phyloP scores from a whole-genome alignment of 2,888 invertebrate genomes.

The Aphodius granarius region DNA sequence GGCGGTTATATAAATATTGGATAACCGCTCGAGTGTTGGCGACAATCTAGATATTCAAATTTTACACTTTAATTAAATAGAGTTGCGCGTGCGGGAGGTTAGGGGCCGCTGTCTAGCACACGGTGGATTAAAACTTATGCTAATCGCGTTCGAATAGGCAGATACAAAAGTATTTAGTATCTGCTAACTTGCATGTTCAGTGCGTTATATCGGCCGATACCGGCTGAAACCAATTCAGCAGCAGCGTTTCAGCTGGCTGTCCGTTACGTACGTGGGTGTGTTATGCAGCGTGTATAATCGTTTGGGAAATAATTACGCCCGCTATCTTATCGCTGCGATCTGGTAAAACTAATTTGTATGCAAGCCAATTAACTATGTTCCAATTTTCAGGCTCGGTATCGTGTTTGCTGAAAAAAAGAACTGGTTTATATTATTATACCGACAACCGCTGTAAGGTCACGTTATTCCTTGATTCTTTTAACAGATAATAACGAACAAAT shows the following conservation, averaged over 20 bases:
- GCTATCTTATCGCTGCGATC: slow-evolving; percentile 48
- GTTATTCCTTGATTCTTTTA: neutral
- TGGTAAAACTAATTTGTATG: slow-evolving; percentile 40
- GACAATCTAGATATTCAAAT: slow-evolving; percentile 14
- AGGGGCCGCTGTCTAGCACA: neutral
- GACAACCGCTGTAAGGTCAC: neutral
- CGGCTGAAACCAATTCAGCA: slow-evolving; percentile 21
- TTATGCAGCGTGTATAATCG: slow-evolving; percentile 36
- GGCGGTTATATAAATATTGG: slow-evolving; percentile 9
- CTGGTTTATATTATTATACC: neutral
- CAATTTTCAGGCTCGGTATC: slow-evolving; percentile 1
- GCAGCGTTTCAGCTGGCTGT: neutral
- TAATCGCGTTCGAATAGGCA: slow-evolving; percentile 17
- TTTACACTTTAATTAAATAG: slow-evolving; percentile 9
- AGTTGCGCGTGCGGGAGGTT: neutral
- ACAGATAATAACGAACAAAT: neutral
- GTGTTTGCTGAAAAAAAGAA: neutral
- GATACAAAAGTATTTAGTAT: slow-evolving; percentile 23
- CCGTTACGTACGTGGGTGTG: slow-evolving; percentile 1
- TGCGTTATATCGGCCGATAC: slow-evolving; percentile 4
- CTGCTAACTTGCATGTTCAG: slow-evolving; percentile 20
- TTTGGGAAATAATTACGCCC: slow-evolving; percentile 48
- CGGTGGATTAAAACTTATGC: slow-evolving; percentile 23
- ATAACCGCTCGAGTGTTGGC: neutral
- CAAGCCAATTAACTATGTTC: slow-evolving; percentile 32